phyloP scores from a whole-genome alignment of 2,113 vertebrate genomes.

The Pleuronectes platessa region DNA sequence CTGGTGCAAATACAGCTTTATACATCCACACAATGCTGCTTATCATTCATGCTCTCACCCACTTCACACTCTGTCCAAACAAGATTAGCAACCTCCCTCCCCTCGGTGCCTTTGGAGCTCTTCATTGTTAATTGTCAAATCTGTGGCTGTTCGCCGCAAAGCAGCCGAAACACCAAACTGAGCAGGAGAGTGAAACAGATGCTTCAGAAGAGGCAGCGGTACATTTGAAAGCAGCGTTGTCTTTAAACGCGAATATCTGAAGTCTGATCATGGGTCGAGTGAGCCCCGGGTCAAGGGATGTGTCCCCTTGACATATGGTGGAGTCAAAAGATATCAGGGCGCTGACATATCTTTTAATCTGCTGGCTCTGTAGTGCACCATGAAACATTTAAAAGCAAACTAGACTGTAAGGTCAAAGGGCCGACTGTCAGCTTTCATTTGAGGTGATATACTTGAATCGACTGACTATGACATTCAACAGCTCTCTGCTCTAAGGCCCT shows the following conservation, averaged over 20 bases:
- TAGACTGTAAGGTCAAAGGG: slow-evolving; percentile 7
- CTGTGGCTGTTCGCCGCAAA: neutral
- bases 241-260: slow-evolving; percentile 4
- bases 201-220: slow-evolving; percentile 11
- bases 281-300: slow-evolving; percentile 28
- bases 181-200: neutral
- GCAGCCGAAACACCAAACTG: slow-evolving; percentile 6
- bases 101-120: neutral
- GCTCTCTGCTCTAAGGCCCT: neutral
- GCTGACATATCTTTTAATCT: slow-evolving; percentile 23
- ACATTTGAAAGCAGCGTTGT: slow-evolving; percentile 16
- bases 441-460: neutral
- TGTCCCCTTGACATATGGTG: slow-evolving; percentile 35
- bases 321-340: slow-evolving; percentile 31
- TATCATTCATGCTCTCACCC: neutral
- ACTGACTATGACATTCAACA: neutral
- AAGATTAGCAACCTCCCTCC: slow-evolving; percentile 13
- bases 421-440: slow-evolving; percentile 26
- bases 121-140: slow-evolving; percentile 23
- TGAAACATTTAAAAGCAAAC: slow-evolving; percentile 18
- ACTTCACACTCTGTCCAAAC: slow-evolving; percentile 21
- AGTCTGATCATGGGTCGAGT: slow-evolving; percentile 22
- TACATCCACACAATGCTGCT: slow-evolving; percentile 1
- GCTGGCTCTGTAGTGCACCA: slow-evolving; percentile 2
- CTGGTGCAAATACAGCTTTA: neutral